Conservation (phyloP, 2,797 vertebrate species). For the Liparis tanakae region DNA sequence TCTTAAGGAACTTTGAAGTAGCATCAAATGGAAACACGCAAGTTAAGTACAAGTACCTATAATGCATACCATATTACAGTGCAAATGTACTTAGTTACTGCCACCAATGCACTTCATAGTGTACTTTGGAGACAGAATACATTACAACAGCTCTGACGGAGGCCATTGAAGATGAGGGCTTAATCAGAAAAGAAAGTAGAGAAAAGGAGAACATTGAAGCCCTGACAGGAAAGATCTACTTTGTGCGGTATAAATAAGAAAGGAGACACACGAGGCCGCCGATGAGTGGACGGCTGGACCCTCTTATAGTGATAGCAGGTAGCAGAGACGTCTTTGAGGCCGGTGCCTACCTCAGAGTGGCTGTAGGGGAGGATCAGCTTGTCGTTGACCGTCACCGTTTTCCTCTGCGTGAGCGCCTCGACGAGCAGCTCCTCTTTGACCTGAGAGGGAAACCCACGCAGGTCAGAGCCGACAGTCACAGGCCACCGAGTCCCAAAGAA, state of each 20-base stretch:
- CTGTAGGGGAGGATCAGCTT: slow-evolving; percentile 98
- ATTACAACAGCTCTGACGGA: not conserved
- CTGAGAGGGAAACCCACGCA: slow-evolving; percentile 69
- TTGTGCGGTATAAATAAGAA: slow-evolving; percentile 8
- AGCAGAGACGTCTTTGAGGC: not conserved
- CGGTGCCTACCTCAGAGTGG: slow-evolving; percentile 86
- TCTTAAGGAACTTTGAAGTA: no score
- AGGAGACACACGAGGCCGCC: slow-evolving; percentile 11
- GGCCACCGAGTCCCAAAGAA: not conserved
- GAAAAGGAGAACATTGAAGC: not conserved
- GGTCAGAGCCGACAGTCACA: slow-evolving; percentile 19
- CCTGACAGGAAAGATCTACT: not conserved
- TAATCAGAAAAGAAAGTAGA: not conserved
- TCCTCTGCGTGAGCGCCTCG: slow-evolving; percentile 97
- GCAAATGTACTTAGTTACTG: not conserved
- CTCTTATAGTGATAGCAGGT: slow-evolving; percentile 3
- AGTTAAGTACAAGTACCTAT: not conserved
- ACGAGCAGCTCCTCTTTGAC: slow-evolving; percentile 95
- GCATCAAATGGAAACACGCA: not conserved
- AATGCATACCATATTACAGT: not conserved
- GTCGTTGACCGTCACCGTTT: slow-evolving; percentile 97
- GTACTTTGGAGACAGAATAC: not conserved
- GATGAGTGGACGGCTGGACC: slow-evolving; percentile 10
- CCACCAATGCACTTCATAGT: not conserved
- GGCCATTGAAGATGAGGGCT: not conserved